Evolutionary conservation across 2,888 invertebrate genomes (phyloP).

Genomic region (Zeuzera pyrina): DNA sequence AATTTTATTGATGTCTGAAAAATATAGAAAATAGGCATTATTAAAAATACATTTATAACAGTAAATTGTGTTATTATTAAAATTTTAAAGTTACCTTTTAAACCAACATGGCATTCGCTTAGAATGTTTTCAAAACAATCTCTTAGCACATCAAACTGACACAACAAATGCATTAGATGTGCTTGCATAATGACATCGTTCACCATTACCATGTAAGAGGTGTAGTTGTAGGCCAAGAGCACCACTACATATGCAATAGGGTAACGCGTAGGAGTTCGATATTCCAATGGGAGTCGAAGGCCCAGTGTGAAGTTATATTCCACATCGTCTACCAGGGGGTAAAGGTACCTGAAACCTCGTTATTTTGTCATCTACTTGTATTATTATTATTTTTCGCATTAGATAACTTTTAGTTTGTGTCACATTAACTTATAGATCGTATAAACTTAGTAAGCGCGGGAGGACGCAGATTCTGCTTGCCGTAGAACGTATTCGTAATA

Average conservation of each 20-base stretch:
- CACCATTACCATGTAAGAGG: slow-evolving; percentile 14
- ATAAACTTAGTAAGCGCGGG: no score
- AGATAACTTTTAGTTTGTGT: no score
- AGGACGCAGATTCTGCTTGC: no score
- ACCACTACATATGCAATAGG: slow-evolving; percentile 10
- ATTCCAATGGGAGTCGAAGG: slow-evolving; percentile 13
- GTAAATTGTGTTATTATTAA: no score
- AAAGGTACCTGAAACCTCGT: slow-evolving; percentile 15
- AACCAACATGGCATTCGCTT: slow-evolving; percentile 7
- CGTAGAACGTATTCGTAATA: no score
- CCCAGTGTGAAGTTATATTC: slow-evolving; percentile 16
- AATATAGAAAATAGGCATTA: not conserved
- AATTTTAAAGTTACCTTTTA: no score
- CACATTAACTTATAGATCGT: no score
- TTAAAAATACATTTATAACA: no score
- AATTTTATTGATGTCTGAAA: slow-evolving; percentile 22
- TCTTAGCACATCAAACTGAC: slow-evolving; percentile 15
- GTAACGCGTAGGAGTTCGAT: slow-evolving; percentile 11
- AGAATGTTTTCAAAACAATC: slow-evolving; percentile 17
- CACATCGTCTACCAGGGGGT: slow-evolving; percentile 16
- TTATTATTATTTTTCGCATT: no score
- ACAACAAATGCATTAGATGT: slow-evolving; percentile 15
- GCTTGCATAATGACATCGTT: slow-evolving; percentile 17
- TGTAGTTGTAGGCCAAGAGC: slow-evolving; percentile 13
- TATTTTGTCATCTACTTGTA: no score